Conservation (phyloP, 1,140 invertebrate species). For the Calephelis virginiensis region DNA sequence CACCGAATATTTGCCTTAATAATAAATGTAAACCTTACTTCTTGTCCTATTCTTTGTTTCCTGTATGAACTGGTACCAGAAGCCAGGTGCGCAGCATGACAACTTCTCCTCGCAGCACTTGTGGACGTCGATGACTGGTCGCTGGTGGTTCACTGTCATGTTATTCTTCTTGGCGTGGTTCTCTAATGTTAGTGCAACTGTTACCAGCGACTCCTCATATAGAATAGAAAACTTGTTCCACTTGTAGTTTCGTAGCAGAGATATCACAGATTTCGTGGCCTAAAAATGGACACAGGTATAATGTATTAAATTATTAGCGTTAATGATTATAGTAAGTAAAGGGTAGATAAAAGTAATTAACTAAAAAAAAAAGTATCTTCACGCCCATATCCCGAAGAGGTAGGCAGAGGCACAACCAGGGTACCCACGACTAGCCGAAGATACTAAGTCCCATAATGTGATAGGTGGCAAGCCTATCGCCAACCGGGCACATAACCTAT, state of each 20-base stretch:
- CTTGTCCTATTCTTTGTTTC: conserved; percentile 93
- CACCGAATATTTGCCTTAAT: no score
- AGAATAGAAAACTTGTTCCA: conserved; percentile 97
- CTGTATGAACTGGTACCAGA: conserved; percentile 92
- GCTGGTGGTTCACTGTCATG: conserved; percentile 89
- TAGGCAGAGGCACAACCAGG: no score
- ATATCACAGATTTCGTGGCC: conserved; percentile 95
- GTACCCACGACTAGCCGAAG: no score
- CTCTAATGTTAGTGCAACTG: conserved; percentile 87
- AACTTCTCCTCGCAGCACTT: conserved; percentile 87
- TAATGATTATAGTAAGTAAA: no score
- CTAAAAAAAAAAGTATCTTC: no score
- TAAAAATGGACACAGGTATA: conserved; percentile 45
- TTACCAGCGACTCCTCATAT: conserved; percentile 89
- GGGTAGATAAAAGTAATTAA: no score
- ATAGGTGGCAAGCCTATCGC: no score
- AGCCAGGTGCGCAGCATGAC: conserved; percentile 85
- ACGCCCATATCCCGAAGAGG: no score
- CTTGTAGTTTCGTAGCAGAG: conserved; percentile 91
- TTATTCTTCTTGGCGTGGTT: conserved; percentile 85
- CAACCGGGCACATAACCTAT: no score
- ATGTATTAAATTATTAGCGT: no score
- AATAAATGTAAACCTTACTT: conserved; percentile 81
- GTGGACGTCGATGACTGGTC: conserved; percentile 82
- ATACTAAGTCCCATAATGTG: no score